Evolutionary conservation across 2,888 invertebrate species (phyloP).

Genomic region (Cataglyphis albicans): DNA sequence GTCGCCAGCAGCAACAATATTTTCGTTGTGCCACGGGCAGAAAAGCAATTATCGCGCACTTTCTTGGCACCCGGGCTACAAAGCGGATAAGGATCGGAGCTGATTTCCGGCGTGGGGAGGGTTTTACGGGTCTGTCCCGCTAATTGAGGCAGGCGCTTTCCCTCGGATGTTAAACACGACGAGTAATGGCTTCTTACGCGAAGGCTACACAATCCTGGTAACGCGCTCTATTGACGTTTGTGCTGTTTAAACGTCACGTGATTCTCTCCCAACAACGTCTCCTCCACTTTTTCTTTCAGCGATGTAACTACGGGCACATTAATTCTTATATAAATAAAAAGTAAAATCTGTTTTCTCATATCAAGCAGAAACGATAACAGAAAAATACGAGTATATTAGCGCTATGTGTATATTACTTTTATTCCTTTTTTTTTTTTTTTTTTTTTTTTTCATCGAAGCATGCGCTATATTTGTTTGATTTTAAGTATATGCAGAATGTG

Average conservation of each 20-base stretch:
- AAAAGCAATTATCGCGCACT: conserved; percentile 75
- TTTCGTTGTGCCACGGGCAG: conserved; percentile 73
- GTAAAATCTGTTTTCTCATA: background rate
- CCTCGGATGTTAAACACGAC: conserved; percentile 48
- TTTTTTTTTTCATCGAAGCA: conserved; percentile 15
- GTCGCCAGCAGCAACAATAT: conserved; percentile 79
- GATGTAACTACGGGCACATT: background rate
- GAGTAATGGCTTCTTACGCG: conserved; percentile 52
- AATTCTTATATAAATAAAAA: conserved; percentile 23
- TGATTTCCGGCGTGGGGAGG: conserved; percentile 63
- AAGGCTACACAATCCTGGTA: conserved; percentile 29
- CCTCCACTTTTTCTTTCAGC: background rate
- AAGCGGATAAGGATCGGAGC: conserved; percentile 67
- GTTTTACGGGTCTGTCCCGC: conserved; percentile 55
- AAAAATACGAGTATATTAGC: background rate
- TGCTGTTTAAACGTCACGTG: conserved; percentile 32
- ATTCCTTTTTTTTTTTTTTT: background rate
- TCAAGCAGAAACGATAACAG: background rate
- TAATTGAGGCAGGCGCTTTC: conserved; percentile 50
- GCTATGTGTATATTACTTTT: background rate
- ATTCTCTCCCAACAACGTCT: background rate
- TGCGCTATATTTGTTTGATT: conserved; percentile 6
- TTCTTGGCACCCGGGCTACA: conserved; percentile 55
- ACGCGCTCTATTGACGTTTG: conserved; percentile 47
- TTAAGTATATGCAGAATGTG: conserved; percentile 6